Evolutionary conservation across 2,888 invertebrate species (phyloP), one percentile per base, ranked within the genome.

Genomic region (Graphium colonna): DNA sequence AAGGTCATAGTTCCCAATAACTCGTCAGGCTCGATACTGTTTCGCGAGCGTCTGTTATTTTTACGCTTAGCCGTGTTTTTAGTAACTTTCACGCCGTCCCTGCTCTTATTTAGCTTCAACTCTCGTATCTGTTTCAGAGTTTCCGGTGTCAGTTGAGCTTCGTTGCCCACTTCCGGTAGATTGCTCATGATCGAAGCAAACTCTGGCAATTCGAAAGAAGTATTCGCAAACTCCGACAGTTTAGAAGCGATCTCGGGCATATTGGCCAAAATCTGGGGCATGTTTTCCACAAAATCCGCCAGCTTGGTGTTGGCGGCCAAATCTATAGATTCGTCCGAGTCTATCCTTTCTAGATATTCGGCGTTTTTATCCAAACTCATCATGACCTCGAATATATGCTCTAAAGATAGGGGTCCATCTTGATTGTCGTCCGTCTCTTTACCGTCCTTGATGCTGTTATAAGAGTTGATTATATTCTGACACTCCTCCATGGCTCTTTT

Each of bases 401-500:
- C 86, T 1, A 87, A 17, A 0, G 86, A 82, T 0, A 83, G 54
- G 0, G 76, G 72, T 0, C 73, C 74, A 0, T 80, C 75, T 1
- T 63, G 46, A 0, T 63, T 54, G 0, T 64, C 73, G 0, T 59
- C 69, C 0, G 71, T 69, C 0, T 76, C 75, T 0, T 71, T 75
- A 0, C 71, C 74, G 0, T 74, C 67, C 8, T 76, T 77, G 48
- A 77, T 75, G 57, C 70, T 77, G 58, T 82, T 83, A 16, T 84
- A 86, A 0, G 86, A 82, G 42, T 85, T 83, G 1, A 88, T 88
- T 15, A 88, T 85, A 60, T 85, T 84, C 65, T 88, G 86, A 56
- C 88, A 87, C 38, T 88, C 87, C 52, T 88, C 89, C 83, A 89
- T 86, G 0, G 87, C 87, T 58, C 83, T 87, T 55, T 87, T 89